A percentile compares a stretch with the other conserved stretches of the same genome.
These are phyloP conservation scores for Cyphomyrus discorhynchus DNA, from an alignment of 2,113 vertebrate species.

Conservation along the genomic window DNA sequence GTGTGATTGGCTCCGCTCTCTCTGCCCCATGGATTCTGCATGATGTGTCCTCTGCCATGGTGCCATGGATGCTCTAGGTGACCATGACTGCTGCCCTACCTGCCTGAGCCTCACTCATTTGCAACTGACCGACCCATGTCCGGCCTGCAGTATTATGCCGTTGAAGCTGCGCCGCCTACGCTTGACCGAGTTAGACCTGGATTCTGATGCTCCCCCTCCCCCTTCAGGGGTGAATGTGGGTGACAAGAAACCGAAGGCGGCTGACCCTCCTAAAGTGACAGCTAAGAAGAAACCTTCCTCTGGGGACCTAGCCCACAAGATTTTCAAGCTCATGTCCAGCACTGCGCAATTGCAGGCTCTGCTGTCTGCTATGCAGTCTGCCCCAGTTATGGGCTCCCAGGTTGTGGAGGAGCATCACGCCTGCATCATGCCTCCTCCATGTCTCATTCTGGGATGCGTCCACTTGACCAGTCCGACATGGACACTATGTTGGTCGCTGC, in stretches of 20 bases:
- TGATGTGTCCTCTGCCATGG: too few relatives aligned
- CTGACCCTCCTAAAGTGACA: too few relatives aligned
- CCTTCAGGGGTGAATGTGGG: background rate
- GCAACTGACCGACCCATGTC: background rate
- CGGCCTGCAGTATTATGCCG: background rate
- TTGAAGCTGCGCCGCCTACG: background rate
- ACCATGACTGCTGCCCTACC: background rate
- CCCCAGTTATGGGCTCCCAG: background rate
- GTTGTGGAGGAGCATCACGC: background rate
- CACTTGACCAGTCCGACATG: background rate
- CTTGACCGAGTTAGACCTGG: background rate
- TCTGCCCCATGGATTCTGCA: too few relatives aligned
- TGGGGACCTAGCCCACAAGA: background rate
- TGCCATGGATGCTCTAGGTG: too few relatives aligned
- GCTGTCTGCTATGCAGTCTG: background rate
- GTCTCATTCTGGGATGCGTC: background rate
- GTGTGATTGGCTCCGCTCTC: too few relatives aligned
- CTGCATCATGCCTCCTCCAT: background rate
- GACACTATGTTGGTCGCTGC: background rate
- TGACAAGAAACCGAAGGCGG: background rate
- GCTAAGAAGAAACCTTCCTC: background rate
- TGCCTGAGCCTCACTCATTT: background rate
- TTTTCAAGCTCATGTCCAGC: background rate
- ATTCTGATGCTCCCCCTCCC: background rate
- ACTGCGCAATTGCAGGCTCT: background rate